Percentiles rank a stretch among this genome's conserved stretches.
Conservation (phyloP, 2,797 vertebrate genomes). For the Chaenodraco wilsoni region DNA sequence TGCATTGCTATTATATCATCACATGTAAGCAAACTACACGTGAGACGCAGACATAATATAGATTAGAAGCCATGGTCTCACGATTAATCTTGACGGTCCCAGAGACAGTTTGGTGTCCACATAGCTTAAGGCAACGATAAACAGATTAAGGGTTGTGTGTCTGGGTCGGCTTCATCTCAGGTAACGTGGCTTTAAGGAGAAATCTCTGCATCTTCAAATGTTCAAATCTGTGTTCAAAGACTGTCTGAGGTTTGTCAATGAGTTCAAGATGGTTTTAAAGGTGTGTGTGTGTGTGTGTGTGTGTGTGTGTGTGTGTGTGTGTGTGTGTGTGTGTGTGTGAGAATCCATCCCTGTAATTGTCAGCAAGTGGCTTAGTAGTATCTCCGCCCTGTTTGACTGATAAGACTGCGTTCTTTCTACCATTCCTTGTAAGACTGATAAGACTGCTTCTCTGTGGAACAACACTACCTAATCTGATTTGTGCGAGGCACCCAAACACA, state of each 20-base stretch:
- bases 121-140: slow-evolving; percentile 43
- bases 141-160: slow-evolving; percentile 20
- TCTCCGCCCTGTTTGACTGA: slow-evolving; percentile 60
- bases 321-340: too few species aligned
- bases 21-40: neutral
- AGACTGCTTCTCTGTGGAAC: slow-evolving; percentile 22
- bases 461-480: neutral
- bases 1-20: neutral
- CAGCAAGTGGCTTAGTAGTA: slow-evolving; percentile 61
- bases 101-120: slow-evolving; percentile 30
- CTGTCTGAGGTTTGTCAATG: slow-evolving; percentile 23
- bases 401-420: slow-evolving; percentile 41
- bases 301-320: too few species aligned
- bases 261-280: slow-evolving; percentile 21
- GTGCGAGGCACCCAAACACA: neutral
- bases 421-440: slow-evolving; percentile 48
- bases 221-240: slow-evolving; percentile 18
- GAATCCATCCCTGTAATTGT: slow-evolving; percentile 54
- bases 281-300: too few species aligned
- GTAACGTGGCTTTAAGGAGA: neutral
- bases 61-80: slow-evolving; percentile 21
- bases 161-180: slow-evolving; percentile 22
- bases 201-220: slow-evolving; percentile 7
- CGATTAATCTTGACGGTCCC: slow-evolving; percentile 16
- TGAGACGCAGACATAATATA: slow-evolving; percentile 9